Evolutionary conservation across 2,888 invertebrate species (phyloP), one percentile per base, ranked within the genome.

Genomic region (Andrena trimmerana): DNA sequence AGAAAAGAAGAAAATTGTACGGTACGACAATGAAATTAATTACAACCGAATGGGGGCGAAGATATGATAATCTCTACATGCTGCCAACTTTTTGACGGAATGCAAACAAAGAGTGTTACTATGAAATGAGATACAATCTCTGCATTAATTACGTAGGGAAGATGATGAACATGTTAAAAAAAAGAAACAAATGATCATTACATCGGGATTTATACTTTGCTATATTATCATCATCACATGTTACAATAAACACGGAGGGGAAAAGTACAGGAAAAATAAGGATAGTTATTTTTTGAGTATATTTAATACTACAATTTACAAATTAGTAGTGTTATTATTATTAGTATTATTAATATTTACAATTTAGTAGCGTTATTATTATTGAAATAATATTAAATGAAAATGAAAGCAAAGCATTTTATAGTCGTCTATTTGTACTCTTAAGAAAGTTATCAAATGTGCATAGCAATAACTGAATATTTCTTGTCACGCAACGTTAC

Each of bases 251-350:
- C 68, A 81, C 59, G 80, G 68, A 74, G 79, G 71, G 69, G 75
- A 83, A 83, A 79, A 88, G 67, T 88, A 87, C 87, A 89, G 86
- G 78, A 89, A 83, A 87, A 86, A 88, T 89, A 88, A 90, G 83
- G 85, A 90, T 90, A 93, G 90, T 93, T 93, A 92, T 93, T 93
- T 93, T 93, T 93, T 88, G 92, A 93, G 90, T 90, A 92, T 93
- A 92, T 93, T 92, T 93, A 92, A 92, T 91, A 91, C 90, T 92
- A 92, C 91, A 90, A 91, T 92, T 93, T 91, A 92, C 90, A 92
- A 91, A 92, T 92, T 90, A 91, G 89, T 91, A 92, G 92, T 89
- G 90, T 92, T 91, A 90, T 89, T 91, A 89, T 86, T 90, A 90
- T 89, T 90, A 89, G 88, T 90, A 91, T 90, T 90, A 90, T 86